Evolutionary conservation across 2,888 invertebrate genomes (phyloP), one percentile per base, ranked within the genome.

Genomic region (Tetragonisca angustula): DNA sequence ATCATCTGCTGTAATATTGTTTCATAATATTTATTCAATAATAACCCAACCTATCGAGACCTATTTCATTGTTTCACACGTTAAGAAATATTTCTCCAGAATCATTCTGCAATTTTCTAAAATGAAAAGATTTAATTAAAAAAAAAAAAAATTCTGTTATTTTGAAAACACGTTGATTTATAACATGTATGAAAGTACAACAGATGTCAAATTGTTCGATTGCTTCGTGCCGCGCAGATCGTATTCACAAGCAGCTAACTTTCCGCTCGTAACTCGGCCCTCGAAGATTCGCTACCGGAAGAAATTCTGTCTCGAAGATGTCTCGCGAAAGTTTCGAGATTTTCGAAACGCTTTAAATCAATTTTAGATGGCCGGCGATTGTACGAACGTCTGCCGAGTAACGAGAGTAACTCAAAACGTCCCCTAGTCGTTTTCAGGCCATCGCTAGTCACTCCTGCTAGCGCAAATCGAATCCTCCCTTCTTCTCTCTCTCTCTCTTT

Each of bases 371-470:
- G 43, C 43, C 43, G 43, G 43, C 43, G 24, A 56, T 62, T 49
- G 32, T 36, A 32, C 68, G 56, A 79, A 21, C 17, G 74, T 79
- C 69, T 59, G 50, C n/a, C 21, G n/a, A 32, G 50, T 21, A 59
- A 43, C 59, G 65, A 52, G 21, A 52, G 50, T 27, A 64, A 49
- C 43, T 52, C n/a, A 36, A 50, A 59, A 2, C 17, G 56, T 43
- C 52, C 11, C 27, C 49, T 59, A 61, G 49, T 43, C 24, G 62
- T 73, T 50, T 79, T 73, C 68, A 52, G 54, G 43, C 73, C 81
- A 79, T 81, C 73, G 62, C 81, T 81, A 64, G 62, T n/a, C 24
- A n/a, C 52, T 59, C 2, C 52, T 27, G 21, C 43, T n/a, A 11
- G 17, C 36, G 21, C 56, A 50, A 79, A 72, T 61, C 13, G 79